Evolutionary conservation across 2,113 vertebrate genomes (phyloP), one percentile per base, ranked within the genome.

Genomic region (Oostethus manadensis): DNA sequence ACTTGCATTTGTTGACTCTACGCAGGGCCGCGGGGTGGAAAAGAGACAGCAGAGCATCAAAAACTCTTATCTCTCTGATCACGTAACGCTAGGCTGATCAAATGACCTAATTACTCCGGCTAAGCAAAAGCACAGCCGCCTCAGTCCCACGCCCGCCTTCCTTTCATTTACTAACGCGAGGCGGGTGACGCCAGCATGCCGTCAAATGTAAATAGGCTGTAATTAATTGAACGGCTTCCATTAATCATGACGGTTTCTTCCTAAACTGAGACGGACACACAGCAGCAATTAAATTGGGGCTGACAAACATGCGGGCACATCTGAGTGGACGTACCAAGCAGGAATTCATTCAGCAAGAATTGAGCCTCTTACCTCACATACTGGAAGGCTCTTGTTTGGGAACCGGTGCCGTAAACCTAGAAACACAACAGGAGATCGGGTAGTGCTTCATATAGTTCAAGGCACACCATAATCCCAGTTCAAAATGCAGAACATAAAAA

Each of bases 311-410:
- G 14, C n/a, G 1, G 1, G 2, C 14, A 13, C 13, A 48, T 26
- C 9, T 1, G 16, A 18, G 13, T 33, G 26, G 48, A 40, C 3
- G 20, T 3, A 38, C n/a, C 5, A 8, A 53, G 51, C 1, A 0
- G 9, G 17, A 20, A 18, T 23, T 8, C 20, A 38, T 38, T 43
- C 6, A 21, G 15, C 15, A 22, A 47, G 3, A 29, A 49, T 15
- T 21, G 11, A 1, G 0, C 6, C 3, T 26, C 88, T 90, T 90
- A 99, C 97, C 97, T 99, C 58, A 99, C 97, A 38, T 99, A 99
- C 64, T 99, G 97, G 82, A 99, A 99, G 5, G 97, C 96, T 86
- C 97, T 90, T 0, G 97, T 99, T 78, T 99, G 96, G 46, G 93
- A 93, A 68, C 97, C 97, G 10, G 93, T 91, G 38, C 97, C 96